A percentile compares a stretch with the other conserved stretches of the same genome.
Conservation (phyloP, 2,797 vertebrate species). For the Paratrypauchen microcephalus region DNA sequence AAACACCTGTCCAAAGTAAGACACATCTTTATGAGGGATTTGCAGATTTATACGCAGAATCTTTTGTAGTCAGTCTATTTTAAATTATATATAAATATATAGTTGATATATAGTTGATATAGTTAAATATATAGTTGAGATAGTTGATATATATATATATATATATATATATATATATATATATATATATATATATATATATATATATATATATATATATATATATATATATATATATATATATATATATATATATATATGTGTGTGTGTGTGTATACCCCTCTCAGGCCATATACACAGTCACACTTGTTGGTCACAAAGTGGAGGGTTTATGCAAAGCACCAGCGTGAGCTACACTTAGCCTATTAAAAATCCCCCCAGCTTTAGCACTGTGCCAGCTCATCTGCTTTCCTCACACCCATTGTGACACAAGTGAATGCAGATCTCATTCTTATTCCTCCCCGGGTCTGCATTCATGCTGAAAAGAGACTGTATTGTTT, state of each 20-base stretch:
- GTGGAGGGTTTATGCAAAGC: slow-evolving; percentile 54
- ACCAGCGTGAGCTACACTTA: slow-evolving; percentile 36
- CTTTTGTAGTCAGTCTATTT: no score
- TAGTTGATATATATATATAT: no score
- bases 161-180: no score
- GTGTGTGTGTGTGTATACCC: slow-evolving; percentile 43
- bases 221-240: no score
- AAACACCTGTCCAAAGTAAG: neutral
- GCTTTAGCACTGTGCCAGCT: neutral
- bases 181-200: no score
- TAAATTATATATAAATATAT: slow-evolving; percentile 11
- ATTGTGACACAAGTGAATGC: slow-evolving; percentile 14
- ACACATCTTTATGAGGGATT: neutral
- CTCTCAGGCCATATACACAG: slow-evolving; percentile 54
- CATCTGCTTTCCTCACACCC: slow-evolving; percentile 14
- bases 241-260: no score
- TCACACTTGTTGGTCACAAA: slow-evolving; percentile 61
- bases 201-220: neutral
- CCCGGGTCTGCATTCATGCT: slow-evolving; percentile 13
- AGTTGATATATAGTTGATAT: no score
- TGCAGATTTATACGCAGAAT: no score
- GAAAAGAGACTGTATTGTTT: slow-evolving; percentile 12
- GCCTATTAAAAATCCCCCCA: slow-evolving; percentile 4
- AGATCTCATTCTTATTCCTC: slow-evolving; percentile 14
- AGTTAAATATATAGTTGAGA: no score